Conservation (phyloP, 2,797 vertebrate genomes). For the Vultur gryphus region DNA sequence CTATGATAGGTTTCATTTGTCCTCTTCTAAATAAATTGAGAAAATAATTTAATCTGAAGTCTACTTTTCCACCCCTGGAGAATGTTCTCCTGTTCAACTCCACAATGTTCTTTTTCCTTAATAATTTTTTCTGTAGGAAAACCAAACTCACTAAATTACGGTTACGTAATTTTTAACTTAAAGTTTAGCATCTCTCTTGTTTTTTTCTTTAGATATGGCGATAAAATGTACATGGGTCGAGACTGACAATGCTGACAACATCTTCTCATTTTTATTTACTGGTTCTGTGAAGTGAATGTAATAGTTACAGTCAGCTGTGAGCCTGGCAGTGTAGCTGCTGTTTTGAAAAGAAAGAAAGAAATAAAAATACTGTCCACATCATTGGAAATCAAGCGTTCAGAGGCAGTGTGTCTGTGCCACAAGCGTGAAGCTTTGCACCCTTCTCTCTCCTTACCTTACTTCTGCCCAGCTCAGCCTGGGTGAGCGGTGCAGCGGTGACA, state of each 20-base stretch:
- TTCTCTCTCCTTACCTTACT: neutral
- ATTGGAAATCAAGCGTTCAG: neutral
- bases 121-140: neutral
- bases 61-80: neutral
- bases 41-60: neutral
- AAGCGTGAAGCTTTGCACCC: neutral
- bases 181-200: neutral
- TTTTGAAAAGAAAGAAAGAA: neutral
- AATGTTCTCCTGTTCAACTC: neutral
- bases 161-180: neutral
- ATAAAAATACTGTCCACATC: neutral
- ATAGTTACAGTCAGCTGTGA: neutral
- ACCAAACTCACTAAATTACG: neutral
- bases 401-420: too few species aligned
- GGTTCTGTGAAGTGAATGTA: neutral
- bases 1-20: neutral
- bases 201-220: neutral
- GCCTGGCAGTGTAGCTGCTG: neutral
- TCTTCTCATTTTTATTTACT: neutral
- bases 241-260: neutral
- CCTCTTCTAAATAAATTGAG: neutral
- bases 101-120: neutral
- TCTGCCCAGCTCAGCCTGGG: neutral
- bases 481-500: fast-evolving
- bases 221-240: neutral